A percentile compares a stretch with the other conserved stretches of the same genome.
Evolutionary conservation across 2,113 vertebrate genomes (phyloP).

Genomic region (Lampris incognitus): DNA sequence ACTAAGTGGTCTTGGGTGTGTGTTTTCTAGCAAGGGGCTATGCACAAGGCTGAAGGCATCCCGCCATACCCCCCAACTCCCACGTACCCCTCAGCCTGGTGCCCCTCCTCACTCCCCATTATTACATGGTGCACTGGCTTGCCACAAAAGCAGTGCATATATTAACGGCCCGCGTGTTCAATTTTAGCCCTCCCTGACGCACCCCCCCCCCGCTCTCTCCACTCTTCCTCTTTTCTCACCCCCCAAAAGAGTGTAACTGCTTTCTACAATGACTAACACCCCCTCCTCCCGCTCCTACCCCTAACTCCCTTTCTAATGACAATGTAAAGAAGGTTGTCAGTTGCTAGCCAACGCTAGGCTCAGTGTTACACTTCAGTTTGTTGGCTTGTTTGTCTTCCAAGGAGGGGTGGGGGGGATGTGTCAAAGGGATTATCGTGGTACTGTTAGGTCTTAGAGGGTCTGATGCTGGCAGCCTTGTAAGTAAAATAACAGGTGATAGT

Average conservation of each 20-base stretch:
- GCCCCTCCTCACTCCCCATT: slow-evolving; percentile 70
- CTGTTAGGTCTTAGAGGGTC: neutral
- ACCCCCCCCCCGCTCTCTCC: slow-evolving; percentile 52
- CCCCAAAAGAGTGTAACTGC: slow-evolving; percentile 39
- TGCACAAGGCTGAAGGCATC: slow-evolving; percentile 47
- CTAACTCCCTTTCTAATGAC: slow-evolving; percentile 44
- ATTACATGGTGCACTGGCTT: slow-evolving; percentile 79
- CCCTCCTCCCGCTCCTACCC: slow-evolving; percentile 31
- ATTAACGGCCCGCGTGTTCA: slow-evolving; percentile 72
- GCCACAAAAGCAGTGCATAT: slow-evolving; percentile 82
- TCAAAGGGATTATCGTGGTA: neutral
- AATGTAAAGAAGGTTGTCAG: slow-evolving; percentile 33
- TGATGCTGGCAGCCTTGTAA: neutral
- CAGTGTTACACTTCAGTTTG: slow-evolving; percentile 34
- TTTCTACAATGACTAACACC: slow-evolving; percentile 34
- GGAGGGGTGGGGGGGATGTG: neutral
- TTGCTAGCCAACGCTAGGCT: slow-evolving; percentile 57
- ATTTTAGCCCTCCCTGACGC: slow-evolving; percentile 44
- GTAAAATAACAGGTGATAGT: neutral
- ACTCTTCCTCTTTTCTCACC: slow-evolving; percentile 62
- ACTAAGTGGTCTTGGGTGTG: slow-evolving; percentile 13
- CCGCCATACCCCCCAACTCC: slow-evolving; percentile 23
- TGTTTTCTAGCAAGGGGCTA: slow-evolving; percentile 26
- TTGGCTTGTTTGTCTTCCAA: slow-evolving; percentile 1
- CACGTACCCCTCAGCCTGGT: slow-evolving; percentile 11